Evolutionary conservation across 2,888 invertebrate genomes (phyloP).

Genomic region (Noctua janthe): DNA sequence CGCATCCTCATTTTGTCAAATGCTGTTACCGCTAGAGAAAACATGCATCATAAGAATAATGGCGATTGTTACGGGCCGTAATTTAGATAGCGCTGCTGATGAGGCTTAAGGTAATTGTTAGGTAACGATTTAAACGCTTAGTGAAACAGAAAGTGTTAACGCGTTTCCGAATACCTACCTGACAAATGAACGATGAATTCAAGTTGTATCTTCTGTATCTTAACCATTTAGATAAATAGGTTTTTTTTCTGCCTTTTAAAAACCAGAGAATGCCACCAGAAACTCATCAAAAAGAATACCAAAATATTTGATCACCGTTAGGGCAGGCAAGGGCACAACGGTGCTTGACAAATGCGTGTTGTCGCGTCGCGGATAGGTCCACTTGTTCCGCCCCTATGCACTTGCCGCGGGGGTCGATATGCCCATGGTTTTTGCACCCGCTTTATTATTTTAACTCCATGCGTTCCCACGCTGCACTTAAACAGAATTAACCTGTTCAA

Average conservation of each 20-base stretch:
- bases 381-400: constrained; percentile 90
- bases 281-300: background rate
- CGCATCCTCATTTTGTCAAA: constrained; percentile 67
- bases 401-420: constrained; percentile 85
- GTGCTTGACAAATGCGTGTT: constrained; percentile 52
- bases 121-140: constrained; percentile 30
- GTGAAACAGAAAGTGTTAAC: constrained; percentile 33
- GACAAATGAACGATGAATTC: constrained; percentile 1
- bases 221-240: no score
- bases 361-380: constrained; percentile 74
- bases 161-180: constrained; percentile 12
- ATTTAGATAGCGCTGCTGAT: constrained; percentile 36
- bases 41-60: constrained; percentile 32
- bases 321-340: constrained; percentile 36
- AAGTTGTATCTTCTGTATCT: background rate
- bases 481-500: constrained; percentile 78
- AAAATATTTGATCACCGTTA: constrained; percentile 32
- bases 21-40: constrained; percentile 49
- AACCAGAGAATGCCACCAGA: background rate
- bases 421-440: constrained; percentile 87
- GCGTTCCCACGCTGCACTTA: constrained; percentile 85
- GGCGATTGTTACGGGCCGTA: constrained; percentile 26
- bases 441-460: constrained; percentile 77
- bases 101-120: constrained; percentile 23
- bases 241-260: background rate